Evolutionary conservation across 2,888 invertebrate species (phyloP), one percentile per base, ranked within the genome.

Genomic region (Drosophila yooni): DNA sequence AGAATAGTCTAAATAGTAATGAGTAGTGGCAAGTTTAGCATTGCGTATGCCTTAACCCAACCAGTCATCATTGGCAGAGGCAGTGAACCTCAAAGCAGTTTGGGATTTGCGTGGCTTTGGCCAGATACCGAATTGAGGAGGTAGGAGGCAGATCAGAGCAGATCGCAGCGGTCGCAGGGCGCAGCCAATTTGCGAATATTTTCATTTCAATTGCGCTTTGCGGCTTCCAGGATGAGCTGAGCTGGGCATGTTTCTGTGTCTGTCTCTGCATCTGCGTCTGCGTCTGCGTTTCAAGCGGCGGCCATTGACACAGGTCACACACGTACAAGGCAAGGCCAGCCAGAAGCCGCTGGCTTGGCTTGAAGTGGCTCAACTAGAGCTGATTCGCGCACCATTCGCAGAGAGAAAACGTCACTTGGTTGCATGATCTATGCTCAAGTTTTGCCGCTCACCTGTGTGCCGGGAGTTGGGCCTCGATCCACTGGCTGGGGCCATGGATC

Each of bases 121-220:
- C 15, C 43, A 34, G 60, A 60, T 56, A 57, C 34, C 59, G 21
- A 34, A 25, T 13, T 27, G 15, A 63, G 57, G 36, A 51, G 60
- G 52, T 25, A 46, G 34, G 13, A 70, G 62, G 40, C 13, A 33
- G 43, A 46, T 46, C 25, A 43, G 36, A 70, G 56, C 68, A 58
- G 51, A 80, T 64, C 50, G 52, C 57, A 40, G 63, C 66, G 76
- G 70, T 76, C 70, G 88, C 73, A 82, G 85, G 86, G 83, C 74
- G 81, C 89, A 89, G 86, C 89, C 91, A 92, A 91, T 92, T 91
- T 91, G 91, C 89, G 91, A 92, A 91, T 92, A 91, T 92, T 91
- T 91, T 88, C 81, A 90, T 89, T 91, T 91, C 82, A 89, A 91
- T 90, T 90, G 90, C 89, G 72, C 73, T 64, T 29, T 64, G 80